Evolutionary conservation across 2,797 vertebrate genomes (phyloP).

Genomic region (Arvicola amphibius): DNA sequence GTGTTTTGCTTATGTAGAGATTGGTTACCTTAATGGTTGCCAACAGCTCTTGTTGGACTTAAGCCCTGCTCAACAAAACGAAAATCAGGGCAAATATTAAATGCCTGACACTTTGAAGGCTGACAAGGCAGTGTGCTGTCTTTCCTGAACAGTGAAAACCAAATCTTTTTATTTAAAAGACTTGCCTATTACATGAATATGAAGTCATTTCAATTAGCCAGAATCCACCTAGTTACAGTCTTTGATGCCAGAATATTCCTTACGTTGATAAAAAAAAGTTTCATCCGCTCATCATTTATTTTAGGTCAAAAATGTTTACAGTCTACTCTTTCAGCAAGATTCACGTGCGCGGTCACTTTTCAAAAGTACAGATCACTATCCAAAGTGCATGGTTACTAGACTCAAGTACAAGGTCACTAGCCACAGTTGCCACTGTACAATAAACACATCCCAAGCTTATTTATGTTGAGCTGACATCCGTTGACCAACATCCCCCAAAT

Average conservation of each 20-base stretch:
- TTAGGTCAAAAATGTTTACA: neutral
- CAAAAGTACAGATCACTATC: no score
- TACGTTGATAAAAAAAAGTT: neutral
- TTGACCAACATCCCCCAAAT: neutral
- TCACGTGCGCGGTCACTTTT: neutral
- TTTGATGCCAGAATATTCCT: neutral
- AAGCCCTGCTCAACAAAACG: neutral
- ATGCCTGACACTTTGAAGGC: neutral
- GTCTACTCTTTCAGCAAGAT: neutral
- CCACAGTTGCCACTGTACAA: neutral
- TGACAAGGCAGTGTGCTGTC: neutral
- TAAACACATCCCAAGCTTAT: neutral
- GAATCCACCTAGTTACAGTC: neutral
- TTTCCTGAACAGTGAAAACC: neutral
- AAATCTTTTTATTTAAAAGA: conserved; percentile 29
- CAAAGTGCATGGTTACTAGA: neutral
- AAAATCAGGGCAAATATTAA: neutral
- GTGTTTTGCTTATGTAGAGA: no score
- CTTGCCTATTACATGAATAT: neutral
- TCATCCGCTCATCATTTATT: neutral
- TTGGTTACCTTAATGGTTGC: neutral
- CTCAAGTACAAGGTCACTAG: neutral
- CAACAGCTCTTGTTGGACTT: neutral
- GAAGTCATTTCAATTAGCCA: neutral
- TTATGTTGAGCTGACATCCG: no score